Evolutionary conservation across 2,113 vertebrate species (phyloP).

Genomic region (Ptilorrhoa leucosticta): DNA sequence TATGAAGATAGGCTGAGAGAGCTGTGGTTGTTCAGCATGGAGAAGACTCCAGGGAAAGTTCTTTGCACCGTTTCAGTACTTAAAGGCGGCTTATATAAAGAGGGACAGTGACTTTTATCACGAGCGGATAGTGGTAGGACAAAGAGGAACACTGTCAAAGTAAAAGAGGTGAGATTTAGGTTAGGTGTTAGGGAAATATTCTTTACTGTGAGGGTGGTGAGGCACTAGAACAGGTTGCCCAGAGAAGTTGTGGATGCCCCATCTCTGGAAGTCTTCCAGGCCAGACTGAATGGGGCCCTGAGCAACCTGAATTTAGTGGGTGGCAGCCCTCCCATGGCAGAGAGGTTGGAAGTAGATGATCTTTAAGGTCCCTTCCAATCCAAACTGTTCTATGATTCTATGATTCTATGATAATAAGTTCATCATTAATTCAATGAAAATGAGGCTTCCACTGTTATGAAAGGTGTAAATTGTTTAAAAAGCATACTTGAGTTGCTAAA

Average conservation of each 20-base stretch:
- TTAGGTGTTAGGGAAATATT: not conserved
- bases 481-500: not conserved
- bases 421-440: not conserved
- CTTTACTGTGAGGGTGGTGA: not conserved
- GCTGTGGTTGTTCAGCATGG: not conserved
- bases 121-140: not conserved
- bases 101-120: not conserved
- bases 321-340: not conserved
- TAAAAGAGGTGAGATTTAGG: not conserved
- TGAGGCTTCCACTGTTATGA: not conserved
- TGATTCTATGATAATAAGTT: not conserved
- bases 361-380: not conserved
- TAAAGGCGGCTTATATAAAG: not conserved
- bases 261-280: not conserved
- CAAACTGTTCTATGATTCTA: not conserved
- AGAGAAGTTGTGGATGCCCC: not conserved
- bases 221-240: not conserved
- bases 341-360: not conserved
- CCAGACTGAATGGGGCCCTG: not conserved
- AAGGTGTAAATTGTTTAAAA: not conserved
- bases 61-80: not conserved
- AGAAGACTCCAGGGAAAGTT: not conserved
- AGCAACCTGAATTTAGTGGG: not conserved
- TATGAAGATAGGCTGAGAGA: not conserved
- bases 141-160: not conserved